Conservation (phyloP, 2,113 vertebrate genomes). For the Hymenochirus boettgeri region DNA sequence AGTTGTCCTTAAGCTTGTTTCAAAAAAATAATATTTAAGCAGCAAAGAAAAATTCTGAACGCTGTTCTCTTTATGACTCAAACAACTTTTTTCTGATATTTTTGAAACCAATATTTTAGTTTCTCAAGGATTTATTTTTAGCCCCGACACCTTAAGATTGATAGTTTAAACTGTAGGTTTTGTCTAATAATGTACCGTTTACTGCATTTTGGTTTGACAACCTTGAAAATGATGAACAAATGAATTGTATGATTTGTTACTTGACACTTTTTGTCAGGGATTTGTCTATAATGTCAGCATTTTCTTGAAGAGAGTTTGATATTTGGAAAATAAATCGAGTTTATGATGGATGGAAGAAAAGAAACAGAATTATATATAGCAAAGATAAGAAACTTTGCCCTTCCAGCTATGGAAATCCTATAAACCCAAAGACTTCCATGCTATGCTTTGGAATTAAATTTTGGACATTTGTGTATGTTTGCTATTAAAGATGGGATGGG, state of each 20-base stretch:
- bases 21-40: too few relatives aligned
- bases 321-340: background rate
- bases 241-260: background rate
- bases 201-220: slow-evolving; percentile 6
- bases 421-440: too few relatives aligned
- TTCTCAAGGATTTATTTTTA: background rate
- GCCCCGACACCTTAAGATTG: background rate
- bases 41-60: too few relatives aligned
- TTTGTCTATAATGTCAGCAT: background rate
- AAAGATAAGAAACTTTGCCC: too few relatives aligned
- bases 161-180: background rate
- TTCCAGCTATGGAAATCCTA: too few relatives aligned
- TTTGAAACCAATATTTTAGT: background rate
- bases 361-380: background rate
- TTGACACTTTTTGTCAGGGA: slow-evolving; percentile 4
- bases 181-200: background rate
- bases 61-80: too few relatives aligned
- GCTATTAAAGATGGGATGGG: too few relatives aligned
- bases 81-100: too few relatives aligned
- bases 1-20: too few relatives aligned
- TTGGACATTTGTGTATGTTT: too few relatives aligned
- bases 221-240: slow-evolving; percentile 5
- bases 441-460: too few relatives aligned
- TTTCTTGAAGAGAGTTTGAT: slow-evolving; percentile 6
- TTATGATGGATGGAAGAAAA: background rate